A percentile compares a stretch with the other conserved stretches of the same genome.
These are phyloP conservation scores for Caenorhabditis japonica DNA, from an alignment of 2,888 invertebrate genomes.

Conservation along the genomic window DNA sequence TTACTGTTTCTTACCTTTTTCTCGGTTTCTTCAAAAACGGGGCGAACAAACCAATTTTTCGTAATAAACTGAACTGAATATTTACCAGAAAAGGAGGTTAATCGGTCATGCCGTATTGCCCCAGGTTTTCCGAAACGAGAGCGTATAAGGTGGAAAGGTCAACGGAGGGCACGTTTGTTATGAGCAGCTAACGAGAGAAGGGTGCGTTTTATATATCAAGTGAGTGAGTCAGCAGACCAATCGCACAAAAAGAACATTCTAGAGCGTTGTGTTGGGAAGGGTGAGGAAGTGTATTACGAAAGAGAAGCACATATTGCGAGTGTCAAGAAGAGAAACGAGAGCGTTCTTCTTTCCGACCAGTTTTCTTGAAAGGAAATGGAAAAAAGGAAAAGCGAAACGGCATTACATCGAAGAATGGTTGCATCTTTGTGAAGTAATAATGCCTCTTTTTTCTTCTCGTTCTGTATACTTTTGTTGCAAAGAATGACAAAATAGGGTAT, in stretches of 20 bases:
- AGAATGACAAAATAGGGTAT: slow-evolving; percentile 15
- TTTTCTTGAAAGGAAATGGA: background rate
- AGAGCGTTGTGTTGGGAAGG: slow-evolving; percentile 28
- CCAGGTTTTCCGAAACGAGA: too few relatives aligned
- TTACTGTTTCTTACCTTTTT: too few relatives aligned
- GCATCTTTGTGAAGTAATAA: slow-evolving; percentile 13
- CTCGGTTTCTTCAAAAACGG: too few relatives aligned
- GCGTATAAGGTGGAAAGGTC: too few relatives aligned
- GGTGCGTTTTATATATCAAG: background rate
- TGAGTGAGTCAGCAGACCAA: slow-evolving; percentile 17
- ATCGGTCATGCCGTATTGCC: too few relatives aligned
- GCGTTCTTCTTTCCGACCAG: slow-evolving; percentile 20
- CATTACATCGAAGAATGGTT: slow-evolving; percentile 9
- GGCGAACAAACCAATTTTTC: too few relatives aligned
- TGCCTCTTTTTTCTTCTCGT: slow-evolving; percentile 7
- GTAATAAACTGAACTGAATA: too few relatives aligned
- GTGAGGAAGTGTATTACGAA: slow-evolving; percentile 14
- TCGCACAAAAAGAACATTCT: slow-evolving; percentile 36
- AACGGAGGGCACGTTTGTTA: too few relatives aligned
- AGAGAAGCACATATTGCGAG: slow-evolving; percentile 16
- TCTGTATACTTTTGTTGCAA: too few relatives aligned
- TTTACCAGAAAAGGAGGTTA: too few relatives aligned
- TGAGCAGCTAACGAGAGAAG: slow-evolving; percentile 11
- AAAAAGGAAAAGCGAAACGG: slow-evolving; percentile 8
- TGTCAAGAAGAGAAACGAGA: slow-evolving; percentile 9